Evolutionary conservation across 2,113 vertebrate species (phyloP), one percentile per base, ranked within the genome.

Genomic region (Coturnix japonica): DNA sequence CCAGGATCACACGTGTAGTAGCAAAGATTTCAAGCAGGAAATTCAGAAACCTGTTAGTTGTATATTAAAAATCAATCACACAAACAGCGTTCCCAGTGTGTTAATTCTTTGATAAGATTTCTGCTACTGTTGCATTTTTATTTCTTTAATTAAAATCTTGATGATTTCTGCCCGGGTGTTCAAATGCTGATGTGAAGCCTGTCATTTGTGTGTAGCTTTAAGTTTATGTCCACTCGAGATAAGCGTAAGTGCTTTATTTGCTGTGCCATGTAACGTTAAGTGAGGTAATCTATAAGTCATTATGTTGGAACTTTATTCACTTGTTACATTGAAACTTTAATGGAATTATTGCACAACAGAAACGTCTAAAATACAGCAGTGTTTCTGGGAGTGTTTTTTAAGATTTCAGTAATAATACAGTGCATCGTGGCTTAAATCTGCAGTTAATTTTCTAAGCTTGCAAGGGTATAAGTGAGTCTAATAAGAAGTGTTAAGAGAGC

Each of bases 261-360:
- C 41, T 70, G 56, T 91, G 75, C 46, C 16, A 8, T 49, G 44
- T 59, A 41, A 31, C 75, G 33, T 63, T 95, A 81, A 81, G 49
- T 61, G 75, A 76, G 46, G 79, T 91, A 91, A 95, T 91, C 85
- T 87, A 11, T 87, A 81, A 93, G 77, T 96, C 57, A 57, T 86
- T 86, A 64, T 20, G 17, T 17, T 28, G 56, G 87, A 74, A 51
- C 54, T 90, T 73, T 79, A 41, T 69, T 82, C 92, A 54, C n/a
- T 28, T 51, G 47, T 46, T 92, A 60, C 64, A 67, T 13, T 44
- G 67, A 73, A 89, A 85, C 79, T 94, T 92, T 67, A 89, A 79
- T 35, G 49, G 41, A 74, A 53, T 59, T 81, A 43, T 66, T 39
- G 10, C 44, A 87, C 60, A 63, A 59, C 23, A 87, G 49, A 83